Evolutionary conservation across 1,140 invertebrate species (phyloP), one percentile per base, ranked within the genome.

Genomic region (Drosophila yakuba): DNA sequence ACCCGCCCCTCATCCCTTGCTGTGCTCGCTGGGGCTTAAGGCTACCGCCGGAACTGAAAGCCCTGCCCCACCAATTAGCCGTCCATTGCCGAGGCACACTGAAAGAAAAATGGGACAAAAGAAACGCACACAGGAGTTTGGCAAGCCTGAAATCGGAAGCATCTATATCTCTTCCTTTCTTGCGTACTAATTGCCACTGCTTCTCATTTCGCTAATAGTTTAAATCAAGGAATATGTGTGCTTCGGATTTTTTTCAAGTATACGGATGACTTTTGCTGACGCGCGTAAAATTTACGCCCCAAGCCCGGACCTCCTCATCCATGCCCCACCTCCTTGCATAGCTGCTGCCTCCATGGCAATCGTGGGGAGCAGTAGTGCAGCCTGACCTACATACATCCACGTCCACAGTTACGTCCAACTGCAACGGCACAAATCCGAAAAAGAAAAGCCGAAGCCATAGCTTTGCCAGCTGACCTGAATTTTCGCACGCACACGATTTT

Each of bases 271-370:
- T 32, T 83, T 83, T 89, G 83, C 83, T 88, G 83, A 88, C 83
- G 83, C 84, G 84, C 83, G 76, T 88, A 73, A 76, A 86, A 83
- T 77, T 68, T 74, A 78, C 78, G 69, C 81, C 81, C 81, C 79
- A 48, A 69, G 48, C 15, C 38, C 32, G 11, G 7, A 7, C 35
- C n/a, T 8, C 10, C 38, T 39, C 38, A 11, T 10, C 17, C 23
- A 12, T 28, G 6, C 39, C 14, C 12, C 17, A 2, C 38, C 15
- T 15, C 60, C 45, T 36, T 41, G 23, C 12, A 6, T 47, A 25
- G 25, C 25, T 25, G 4, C 36, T 15, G 20, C 57, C 4, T 23
- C 15, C 35, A 58, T 12, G 47, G 56, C 64, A 57, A 32, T 12
- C 50, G 39, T 39, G 20, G 72, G 56, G 35, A 60, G 17, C 25